A percentile compares a stretch with the other conserved stretches of the same genome.
Evolutionary conservation across 2,113 vertebrate species (phyloP).

Genomic region (Rhipidura dahli): DNA sequence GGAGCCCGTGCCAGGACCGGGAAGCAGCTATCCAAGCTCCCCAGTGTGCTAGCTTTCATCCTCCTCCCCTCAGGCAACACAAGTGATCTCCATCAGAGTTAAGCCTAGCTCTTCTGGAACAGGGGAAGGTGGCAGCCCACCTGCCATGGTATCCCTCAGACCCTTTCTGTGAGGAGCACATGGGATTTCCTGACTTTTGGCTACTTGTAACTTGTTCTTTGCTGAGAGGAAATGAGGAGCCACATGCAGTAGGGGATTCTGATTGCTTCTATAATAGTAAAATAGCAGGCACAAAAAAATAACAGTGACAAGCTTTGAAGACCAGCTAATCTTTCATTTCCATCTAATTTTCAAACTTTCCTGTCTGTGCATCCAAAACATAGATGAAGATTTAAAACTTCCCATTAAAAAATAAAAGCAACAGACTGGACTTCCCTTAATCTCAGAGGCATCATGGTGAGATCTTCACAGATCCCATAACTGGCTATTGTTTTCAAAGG

Average conservation of each 20-base stretch:
- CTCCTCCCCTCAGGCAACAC: neutral
- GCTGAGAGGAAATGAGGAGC: neutral
- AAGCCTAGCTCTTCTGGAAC: neutral
- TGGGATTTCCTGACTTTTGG: neutral
- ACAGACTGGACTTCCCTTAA: neutral
- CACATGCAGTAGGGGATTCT: neutral
- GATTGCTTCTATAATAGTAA: neutral
- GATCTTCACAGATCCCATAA: neutral
- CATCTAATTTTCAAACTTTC: neutral
- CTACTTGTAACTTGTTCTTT: neutral
- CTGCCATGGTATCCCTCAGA: neutral
- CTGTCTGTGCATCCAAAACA: neutral
- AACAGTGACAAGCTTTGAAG: neutral
- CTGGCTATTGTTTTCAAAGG: neutral
- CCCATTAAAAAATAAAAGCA: neutral
- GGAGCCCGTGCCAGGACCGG: neutral
- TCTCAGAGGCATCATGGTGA: accelerated
- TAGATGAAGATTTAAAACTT: neutral
- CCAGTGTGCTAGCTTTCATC: neutral
- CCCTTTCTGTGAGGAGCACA: neutral
- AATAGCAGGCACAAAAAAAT: neutral
- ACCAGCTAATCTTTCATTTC: neutral
- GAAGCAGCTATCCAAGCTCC: neutral
- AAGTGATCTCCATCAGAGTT: neutral
- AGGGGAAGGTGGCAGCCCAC: neutral